A percentile compares a stretch with the other conserved stretches of the same genome.
Conservation (phyloP, 2,113 vertebrate species). For the Lasiurus cinereus region DNA sequence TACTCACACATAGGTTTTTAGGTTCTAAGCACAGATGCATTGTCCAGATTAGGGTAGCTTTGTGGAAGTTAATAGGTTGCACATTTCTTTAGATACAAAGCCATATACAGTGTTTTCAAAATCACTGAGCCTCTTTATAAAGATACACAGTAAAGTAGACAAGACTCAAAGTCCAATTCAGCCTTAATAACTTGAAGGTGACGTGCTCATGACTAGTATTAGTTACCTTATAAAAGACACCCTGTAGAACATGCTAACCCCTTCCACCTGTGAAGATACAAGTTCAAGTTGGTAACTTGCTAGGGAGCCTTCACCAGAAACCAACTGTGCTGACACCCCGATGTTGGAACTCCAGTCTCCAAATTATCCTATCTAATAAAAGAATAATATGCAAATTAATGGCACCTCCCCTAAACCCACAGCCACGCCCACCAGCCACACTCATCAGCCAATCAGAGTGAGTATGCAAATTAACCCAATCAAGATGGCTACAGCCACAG, state of each 20-base stretch:
- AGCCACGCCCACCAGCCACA: too few species aligned
- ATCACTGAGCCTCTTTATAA: background rate
- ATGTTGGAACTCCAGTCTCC: background rate
- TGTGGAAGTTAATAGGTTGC: background rate
- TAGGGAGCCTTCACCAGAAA: background rate
- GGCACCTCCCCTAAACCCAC: too few species aligned
- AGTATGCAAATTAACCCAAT: too few species aligned
- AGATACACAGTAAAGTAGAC: background rate
- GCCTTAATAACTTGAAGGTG: background rate
- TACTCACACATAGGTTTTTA: background rate
- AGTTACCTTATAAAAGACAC: background rate
- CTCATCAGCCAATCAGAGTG: too few species aligned
- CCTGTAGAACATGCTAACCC: fast-evolving
- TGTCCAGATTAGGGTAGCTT: background rate
- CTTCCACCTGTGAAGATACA: background rate
- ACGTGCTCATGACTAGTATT: background rate
- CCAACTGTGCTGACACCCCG: too few species aligned
- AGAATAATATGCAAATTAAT: too few species aligned
- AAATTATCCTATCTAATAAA: background rate
- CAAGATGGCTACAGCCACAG: too few species aligned
- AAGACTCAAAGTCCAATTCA: background rate
- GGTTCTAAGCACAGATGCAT: background rate
- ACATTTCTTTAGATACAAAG: background rate
- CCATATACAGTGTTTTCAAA: background rate
- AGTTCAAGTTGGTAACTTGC: background rate